Evolutionary conservation across 92 coral and sea anemone species (phyloP), one percentile per base, ranked within the genome.

Genomic region (Phymanthus crucifer): DNA sequence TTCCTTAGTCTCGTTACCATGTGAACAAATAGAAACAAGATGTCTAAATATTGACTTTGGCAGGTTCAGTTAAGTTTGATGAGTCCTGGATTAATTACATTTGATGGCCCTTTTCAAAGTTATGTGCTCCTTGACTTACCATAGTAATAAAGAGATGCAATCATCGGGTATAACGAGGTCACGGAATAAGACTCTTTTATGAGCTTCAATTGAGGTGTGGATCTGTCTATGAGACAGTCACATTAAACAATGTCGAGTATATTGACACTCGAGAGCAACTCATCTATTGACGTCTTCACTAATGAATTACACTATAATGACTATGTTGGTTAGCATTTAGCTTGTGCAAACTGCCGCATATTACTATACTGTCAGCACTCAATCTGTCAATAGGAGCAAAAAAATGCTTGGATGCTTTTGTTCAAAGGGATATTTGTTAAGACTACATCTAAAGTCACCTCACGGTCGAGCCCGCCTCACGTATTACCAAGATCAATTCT

Each of bases 11-110:
- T 21, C 5, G 64, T 68, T 58, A 34, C 82, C 43, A 38, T 40
- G 36, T 43, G 61, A 61, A 32, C 82, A 12, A 47, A 34, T 43
- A 40, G 27, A 24, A 38, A 40, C 82, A 36, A 65, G n/a, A 78
- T n/a, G 21, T 9, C n/a, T 64, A 23, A 36, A 65, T 68, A 65
- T 78, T 68, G 72, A 78, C 74, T n/a, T 78, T 78, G 56, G 21
- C 82, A 36, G 50, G 34, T 35, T 64, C 74, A 65, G 65, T 68
- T 65, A 65, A 65, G 19, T 4, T 21, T n/a, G 71, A 58, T 18
- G 77, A 73, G 33, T 40, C 33, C 18, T 31, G 54, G 32, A 73
- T 73, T 73, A 73, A 73, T 45, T 73, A 56, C 66, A n/a, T 74
- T 13, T 47, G 61, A 46, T 56, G 56, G 68, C n/a, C 78, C 1